phyloP scores from a whole-genome alignment of 2,113 vertebrate species.

The Hippolais icterina region DNA sequence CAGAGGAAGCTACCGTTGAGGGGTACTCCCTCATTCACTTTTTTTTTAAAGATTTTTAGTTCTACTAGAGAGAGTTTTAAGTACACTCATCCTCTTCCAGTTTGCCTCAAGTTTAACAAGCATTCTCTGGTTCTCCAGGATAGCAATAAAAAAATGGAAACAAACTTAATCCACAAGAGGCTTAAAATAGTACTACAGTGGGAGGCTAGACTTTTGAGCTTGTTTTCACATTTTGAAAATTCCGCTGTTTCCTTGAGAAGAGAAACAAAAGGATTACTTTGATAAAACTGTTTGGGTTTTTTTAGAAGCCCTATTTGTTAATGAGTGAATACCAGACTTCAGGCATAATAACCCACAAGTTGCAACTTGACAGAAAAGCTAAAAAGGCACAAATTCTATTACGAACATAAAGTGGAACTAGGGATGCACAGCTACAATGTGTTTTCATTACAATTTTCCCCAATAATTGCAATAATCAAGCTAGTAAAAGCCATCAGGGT shows the following conservation, averaged over 20 bases:
- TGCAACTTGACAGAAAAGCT: background rate
- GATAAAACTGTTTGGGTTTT: background rate
- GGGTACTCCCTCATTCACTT: background rate
- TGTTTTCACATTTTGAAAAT: background rate
- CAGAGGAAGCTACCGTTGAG: background rate
- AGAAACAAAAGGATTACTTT: conserved; percentile 15
- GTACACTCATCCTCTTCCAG: background rate
- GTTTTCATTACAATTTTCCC: background rate
- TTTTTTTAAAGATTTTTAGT: background rate
- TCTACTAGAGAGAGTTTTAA: background rate
- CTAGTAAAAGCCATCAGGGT: background rate
- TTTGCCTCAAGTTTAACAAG: background rate
- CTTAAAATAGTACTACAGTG: background rate
- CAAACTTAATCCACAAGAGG: background rate
- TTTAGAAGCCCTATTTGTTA: background rate
- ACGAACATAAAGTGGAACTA: background rate
- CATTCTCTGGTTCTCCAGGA: background rate
- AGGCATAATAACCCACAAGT: background rate
- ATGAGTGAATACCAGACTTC: background rate
- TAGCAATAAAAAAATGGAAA: background rate
- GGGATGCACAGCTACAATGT: background rate
- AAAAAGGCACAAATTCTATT: background rate
- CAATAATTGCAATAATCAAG: background rate
- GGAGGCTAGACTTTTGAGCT: background rate
- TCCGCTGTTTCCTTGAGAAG: background rate